Percentiles rank a stretch among this genome's conserved stretches.
phyloP scores from a whole-genome alignment of 2,888 invertebrate species.

The Drosophila nr. fundita region DNA sequence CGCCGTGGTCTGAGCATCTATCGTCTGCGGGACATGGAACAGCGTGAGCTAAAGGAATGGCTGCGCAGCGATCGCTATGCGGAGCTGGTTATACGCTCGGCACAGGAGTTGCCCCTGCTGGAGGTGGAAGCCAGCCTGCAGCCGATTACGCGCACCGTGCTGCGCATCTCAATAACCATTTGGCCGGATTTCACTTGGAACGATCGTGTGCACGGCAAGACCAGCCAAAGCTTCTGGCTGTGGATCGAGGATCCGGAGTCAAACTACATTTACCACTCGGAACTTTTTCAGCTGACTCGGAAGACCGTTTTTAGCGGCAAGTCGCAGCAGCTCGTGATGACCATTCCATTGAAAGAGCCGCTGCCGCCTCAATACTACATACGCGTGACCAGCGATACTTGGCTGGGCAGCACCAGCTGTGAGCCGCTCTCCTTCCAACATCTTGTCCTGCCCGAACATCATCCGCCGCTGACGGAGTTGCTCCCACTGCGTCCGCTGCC shows the following conservation, averaged over 20 bases:
- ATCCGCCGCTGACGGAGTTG: conserved; percentile 97
- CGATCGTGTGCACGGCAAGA: conserved; percentile 94
- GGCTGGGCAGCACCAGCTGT: conserved; percentile 87
- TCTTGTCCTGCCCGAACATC: conserved; percentile 94
- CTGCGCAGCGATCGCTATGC: conserved; percentile 91
- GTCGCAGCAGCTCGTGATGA: conserved; percentile 94
- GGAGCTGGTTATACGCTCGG: conserved; percentile 91
- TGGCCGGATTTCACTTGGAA: conserved; percentile 94
- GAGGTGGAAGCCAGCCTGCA: conserved; percentile 94
- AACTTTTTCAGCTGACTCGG: conserved; percentile 89
- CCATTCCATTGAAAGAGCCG: conserved; percentile 96
- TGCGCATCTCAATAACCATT: conserved; percentile 92
- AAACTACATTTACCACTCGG: conserved; percentile 98
- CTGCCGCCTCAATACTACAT: conserved; percentile 96
- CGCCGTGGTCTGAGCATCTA: conserved; percentile 90
- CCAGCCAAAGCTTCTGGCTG: conserved; percentile 96
- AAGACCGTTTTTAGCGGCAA: conserved; percentile 89
- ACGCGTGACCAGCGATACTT: conserved; percentile 92
- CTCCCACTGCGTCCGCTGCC: conserved; percentile 96
- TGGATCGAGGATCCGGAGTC: conserved; percentile 99
- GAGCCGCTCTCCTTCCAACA: conserved; percentile 91
- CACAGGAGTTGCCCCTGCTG: conserved; percentile 93
- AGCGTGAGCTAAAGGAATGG: conserved; percentile 93
- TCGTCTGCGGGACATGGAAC: conserved; percentile 93
- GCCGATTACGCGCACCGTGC: conserved; percentile 97